A percentile compares a stretch with the other conserved stretches of the same genome.
These are phyloP conservation scores for Doris montereyensis DNA, from an alignment of 2,888 invertebrate species.

Conservation along the genomic window DNA sequence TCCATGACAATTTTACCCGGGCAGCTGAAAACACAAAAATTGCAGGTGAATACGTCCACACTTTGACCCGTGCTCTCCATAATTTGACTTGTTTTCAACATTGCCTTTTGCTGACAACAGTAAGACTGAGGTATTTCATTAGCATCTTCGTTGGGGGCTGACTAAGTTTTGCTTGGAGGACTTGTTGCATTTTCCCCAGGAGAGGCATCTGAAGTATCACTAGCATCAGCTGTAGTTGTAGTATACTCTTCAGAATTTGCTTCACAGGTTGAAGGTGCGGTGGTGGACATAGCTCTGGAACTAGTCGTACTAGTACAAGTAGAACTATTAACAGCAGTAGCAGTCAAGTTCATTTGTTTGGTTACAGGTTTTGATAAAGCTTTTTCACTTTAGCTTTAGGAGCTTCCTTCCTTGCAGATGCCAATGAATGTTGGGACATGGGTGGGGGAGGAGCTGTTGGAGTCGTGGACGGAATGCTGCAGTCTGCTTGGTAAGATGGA, in stretches of 20 bases:
- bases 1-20: neutral
- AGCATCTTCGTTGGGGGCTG: neutral
- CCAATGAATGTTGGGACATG: too few species aligned
- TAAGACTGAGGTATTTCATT: neutral
- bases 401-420: too few species aligned
- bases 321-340: too few species aligned
- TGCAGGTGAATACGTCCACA: neutral
- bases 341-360: too few species aligned
- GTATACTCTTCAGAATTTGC: neutral
- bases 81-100: neutral
- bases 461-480: too few species aligned
- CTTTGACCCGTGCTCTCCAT: neutral
- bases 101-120: neutral
- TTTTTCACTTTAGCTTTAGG: too few species aligned
- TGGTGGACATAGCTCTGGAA: too few species aligned
- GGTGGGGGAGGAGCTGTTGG: too few species aligned
- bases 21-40: neutral
- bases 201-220: neutral
- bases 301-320: too few species aligned
- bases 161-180: too few species aligned
- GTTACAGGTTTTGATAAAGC: too few species aligned
- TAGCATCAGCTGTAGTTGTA: neutral
- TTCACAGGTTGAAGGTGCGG: neutral
- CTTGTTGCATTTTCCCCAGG: neutral
- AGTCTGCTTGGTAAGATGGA: too few species aligned